Percentiles rank a stretch among this genome's conserved stretches.
Conservation (phyloP, 2,888 invertebrate genomes). For the Matsumyia berberina region DNA sequence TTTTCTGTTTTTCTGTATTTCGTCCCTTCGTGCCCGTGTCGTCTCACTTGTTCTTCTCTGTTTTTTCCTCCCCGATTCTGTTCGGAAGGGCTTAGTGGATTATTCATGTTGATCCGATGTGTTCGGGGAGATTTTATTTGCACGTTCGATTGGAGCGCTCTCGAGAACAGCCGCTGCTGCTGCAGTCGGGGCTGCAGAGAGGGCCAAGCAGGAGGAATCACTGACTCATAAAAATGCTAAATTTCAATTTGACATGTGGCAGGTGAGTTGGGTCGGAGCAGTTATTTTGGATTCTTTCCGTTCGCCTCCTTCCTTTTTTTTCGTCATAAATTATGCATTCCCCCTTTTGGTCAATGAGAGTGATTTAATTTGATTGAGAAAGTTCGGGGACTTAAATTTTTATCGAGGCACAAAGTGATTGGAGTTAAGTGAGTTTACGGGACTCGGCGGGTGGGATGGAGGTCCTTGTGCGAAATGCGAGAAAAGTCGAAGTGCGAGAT, state of each 20-base stretch:
- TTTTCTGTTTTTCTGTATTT: too few species aligned
- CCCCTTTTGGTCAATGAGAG: constrained; percentile 61
- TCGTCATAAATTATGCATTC: constrained; percentile 61
- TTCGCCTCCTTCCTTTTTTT: background rate
- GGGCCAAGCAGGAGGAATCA: constrained; percentile 25
- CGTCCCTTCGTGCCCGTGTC: background rate
- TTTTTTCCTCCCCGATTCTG: background rate
- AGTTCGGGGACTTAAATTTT: constrained; percentile 57
- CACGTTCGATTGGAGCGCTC: constrained; percentile 59
- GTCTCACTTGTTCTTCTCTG: background rate
- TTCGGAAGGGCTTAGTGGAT: constrained; percentile 56
- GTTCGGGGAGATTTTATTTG: constrained; percentile 68
- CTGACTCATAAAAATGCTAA: constrained; percentile 72
- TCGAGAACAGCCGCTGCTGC: background rate
- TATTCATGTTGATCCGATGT: constrained; percentile 73
- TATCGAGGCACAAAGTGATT: constrained; percentile 58
- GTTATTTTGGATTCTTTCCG: constrained; percentile 10
- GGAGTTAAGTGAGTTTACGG: constrained; percentile 53
- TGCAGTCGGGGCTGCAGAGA: background rate
- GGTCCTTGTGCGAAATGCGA: too few species aligned
- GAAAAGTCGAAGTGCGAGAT: too few species aligned
- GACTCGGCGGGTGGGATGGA: background rate
- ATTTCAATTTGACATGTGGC: constrained; percentile 74
- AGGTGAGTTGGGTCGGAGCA: constrained; percentile 67
- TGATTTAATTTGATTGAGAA: constrained; percentile 72